Percentiles rank a stretch among this genome's conserved stretches.
Conservation (phyloP, 2,113 vertebrate species). For the Thomomys bottae region DNA sequence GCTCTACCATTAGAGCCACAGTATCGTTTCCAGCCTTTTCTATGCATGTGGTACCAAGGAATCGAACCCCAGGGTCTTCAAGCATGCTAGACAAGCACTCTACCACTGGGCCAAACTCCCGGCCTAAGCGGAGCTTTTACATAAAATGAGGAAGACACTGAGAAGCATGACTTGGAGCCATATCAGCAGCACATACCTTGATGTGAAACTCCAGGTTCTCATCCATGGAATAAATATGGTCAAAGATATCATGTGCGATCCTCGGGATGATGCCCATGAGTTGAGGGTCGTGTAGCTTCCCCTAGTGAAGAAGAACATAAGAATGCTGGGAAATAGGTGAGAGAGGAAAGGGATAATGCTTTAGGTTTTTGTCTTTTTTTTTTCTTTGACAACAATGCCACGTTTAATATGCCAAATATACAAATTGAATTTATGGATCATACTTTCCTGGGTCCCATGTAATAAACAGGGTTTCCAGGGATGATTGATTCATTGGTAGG, state of each 20-base stretch:
- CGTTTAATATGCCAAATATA: conserved; percentile 88
- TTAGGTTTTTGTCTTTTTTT: background rate
- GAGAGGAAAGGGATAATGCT: too few species aligned
- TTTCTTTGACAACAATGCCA: conserved; percentile 81
- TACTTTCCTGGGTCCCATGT: conserved; percentile 74
- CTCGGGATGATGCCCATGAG: conserved; percentile 97
- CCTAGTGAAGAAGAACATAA: conserved; percentile 82
- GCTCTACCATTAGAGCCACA: too few species aligned
- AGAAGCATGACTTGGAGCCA: background rate
- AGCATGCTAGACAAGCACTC: too few species aligned
- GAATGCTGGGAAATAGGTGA: background rate
- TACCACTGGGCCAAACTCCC: too few species aligned
- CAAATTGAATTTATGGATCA: conserved; percentile 79
- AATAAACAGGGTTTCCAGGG: conserved; percentile 72
- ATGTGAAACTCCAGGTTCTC: conserved; percentile 98
- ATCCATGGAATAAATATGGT: conserved; percentile 98
- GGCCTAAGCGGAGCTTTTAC: background rate
- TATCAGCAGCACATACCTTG: conserved; percentile 86
- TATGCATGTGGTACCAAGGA: too few species aligned
- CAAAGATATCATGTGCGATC: conserved; percentile 94
- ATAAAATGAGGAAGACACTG: background rate
- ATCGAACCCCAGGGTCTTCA: too few species aligned
- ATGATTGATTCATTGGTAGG: conserved; percentile 72
- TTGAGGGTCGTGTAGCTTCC: conserved; percentile 92
- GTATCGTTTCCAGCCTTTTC: too few species aligned